Evolutionary conservation across 2,888 invertebrate species (phyloP).

Genomic region (Macrosiphum euphorbiae): DNA sequence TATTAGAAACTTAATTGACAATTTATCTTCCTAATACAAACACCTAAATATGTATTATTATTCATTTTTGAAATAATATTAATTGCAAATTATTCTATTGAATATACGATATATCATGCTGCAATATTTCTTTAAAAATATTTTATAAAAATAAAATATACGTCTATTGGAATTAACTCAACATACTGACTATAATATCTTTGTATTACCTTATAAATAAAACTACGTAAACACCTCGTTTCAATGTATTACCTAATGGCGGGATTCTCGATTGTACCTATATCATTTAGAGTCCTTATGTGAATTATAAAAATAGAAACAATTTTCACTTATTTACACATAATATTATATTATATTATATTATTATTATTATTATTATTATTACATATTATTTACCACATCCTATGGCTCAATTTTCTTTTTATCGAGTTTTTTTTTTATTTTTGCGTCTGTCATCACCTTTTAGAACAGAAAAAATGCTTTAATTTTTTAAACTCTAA

Average conservation of each 20-base stretch:
- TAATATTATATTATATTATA: too few species aligned
- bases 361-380: too few species aligned
- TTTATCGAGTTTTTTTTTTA: too few species aligned
- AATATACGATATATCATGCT: neutral
- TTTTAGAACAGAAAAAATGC: too few species aligned
- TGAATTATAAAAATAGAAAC: neutral
- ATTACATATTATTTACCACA: too few species aligned
- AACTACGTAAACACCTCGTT: neutral
- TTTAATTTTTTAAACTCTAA: too few species aligned
- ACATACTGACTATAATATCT: too few species aligned
- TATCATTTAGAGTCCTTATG: neutral
- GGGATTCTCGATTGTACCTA: neutral
- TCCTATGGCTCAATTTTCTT: too few species aligned
- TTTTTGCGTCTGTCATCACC: too few species aligned
- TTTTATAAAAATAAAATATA: neutral
- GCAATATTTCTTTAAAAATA: neutral
- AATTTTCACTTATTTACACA: neutral
- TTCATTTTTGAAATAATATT: neutral
- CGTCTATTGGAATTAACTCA: neutral
- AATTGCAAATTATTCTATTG: neutral
- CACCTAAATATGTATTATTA: neutral
- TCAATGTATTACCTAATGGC: neutral
- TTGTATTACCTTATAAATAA: neutral
- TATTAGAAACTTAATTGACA: constrained; percentile 41
- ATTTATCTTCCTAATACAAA: neutral